Percentiles rank a stretch among this genome's conserved stretches.
phyloP scores from a whole-genome alignment of 2,888 invertebrate genomes.

The Apotomis betuletana region DNA sequence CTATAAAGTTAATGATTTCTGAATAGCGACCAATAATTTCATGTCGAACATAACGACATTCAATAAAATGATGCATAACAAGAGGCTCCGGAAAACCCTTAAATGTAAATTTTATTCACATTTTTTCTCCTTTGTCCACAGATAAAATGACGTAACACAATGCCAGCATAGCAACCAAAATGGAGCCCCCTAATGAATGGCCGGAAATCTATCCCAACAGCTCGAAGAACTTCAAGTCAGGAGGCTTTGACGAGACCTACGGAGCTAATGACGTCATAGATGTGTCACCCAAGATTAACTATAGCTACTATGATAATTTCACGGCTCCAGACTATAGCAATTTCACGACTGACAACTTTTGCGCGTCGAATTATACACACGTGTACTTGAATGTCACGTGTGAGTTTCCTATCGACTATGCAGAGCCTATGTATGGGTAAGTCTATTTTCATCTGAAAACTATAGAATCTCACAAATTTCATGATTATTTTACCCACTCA shows the following conservation, averaged over 20 bases:
- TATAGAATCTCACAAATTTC: no score
- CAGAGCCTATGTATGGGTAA: conserved; percentile 88
- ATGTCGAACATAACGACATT: no score
- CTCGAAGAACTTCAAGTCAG: conserved; percentile 48
- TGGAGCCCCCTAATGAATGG: conserved; percentile 71
- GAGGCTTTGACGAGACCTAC: conserved; percentile 45
- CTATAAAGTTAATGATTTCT: no score
- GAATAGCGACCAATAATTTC: no score
- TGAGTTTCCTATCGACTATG: conserved; percentile 86
- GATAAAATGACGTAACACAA: conserved; percentile 50
- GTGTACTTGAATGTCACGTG: conserved; percentile 86
- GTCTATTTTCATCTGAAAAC: conserved; percentile 37
- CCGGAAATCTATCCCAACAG: conserved; percentile 60
- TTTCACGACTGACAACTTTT: conserved; percentile 71
- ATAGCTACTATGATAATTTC: conserved; percentile 61
- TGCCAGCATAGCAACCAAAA: conserved; percentile 53
- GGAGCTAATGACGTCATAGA: conserved; percentile 46
- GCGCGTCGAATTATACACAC: conserved; percentile 72
- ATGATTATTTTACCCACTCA: no score
- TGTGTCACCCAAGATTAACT: conserved; percentile 51
- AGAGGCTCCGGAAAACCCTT: no score
- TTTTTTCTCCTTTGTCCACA: conserved; percentile 27
- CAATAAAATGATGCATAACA: no score
- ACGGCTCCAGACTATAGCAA: conserved; percentile 64
- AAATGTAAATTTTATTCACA: neutral